Base-by-base conservation (phyloP, 53 echinoderm and acorn worm species). In the Astropecten irregularis region DNA sequence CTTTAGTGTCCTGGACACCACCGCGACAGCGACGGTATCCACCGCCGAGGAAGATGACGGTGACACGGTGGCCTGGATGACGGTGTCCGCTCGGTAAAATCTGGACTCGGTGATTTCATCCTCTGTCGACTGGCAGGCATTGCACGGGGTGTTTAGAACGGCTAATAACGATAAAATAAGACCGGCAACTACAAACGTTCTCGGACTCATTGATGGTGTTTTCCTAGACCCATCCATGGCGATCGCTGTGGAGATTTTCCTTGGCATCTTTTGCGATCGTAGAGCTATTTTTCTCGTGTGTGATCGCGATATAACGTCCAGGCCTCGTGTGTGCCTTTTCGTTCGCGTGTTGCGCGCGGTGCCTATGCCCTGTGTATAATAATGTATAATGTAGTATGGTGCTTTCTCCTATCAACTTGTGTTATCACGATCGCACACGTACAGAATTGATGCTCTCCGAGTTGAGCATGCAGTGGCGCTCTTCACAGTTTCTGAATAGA, bases 1-100 rank as follows among this genome's bases (percentile, higher is more conserved):
- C 61, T 85, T 85, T 4, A 74, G 38, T 61, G 56, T 66, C 72
- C 76, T 85, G 8, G 23, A 53, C n/a, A 85, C 74, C n/a, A 23
- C n/a, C 0, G 35, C 64, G 1, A 73, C 63, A 9, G 72, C 74
- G 13, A 23, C 19, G 3, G 35, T 51, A 2, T 59, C 63, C 7
- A 32, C 39, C 14, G 11, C 62, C 37, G 38, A 22, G 4, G 36
- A 40, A 1, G 13, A 33, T 28, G 23, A 35, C 38, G 11, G 38
- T 6, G 76, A 76, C 16, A 77, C 79, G 3, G 44, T 32, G 1
- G 63, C 79, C 6, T 61, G 47, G 62, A 79, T 20, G 46, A 79
- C 79, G 48, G 20, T 26, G 23, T 10, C 3, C 47, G 79, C 30
- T 19, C 79, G 79, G 62, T 79, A 63, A 79, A 48, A 79, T 19